A percentile compares a stretch with the other conserved stretches of the same genome.
Conservation (phyloP, 2,113 vertebrate genomes). For the Formicarius rufipectus region DNA sequence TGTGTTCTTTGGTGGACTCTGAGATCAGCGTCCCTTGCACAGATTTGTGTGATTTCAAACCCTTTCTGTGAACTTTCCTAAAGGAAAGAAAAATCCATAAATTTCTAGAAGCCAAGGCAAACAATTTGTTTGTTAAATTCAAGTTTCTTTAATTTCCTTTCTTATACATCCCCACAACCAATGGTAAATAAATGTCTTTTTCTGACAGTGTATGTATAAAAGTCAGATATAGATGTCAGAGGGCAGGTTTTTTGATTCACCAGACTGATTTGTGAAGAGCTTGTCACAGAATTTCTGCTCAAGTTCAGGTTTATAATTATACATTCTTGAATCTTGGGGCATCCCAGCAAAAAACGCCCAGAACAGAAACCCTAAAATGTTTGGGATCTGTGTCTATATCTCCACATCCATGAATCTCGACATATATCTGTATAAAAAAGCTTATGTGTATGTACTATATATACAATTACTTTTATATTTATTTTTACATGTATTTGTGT, state of each 20-base stretch:
- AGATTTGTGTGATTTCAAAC: neutral
- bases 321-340: neutral
- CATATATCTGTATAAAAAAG: neutral
- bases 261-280: neutral
- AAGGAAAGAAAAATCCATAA: neutral
- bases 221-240: neutral
- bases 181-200: neutral
- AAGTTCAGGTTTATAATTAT: neutral
- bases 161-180: neutral
- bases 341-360: neutral
- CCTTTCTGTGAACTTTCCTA: neutral
- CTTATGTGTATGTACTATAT: neutral
- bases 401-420: neutral
- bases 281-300: conserved; percentile 10
- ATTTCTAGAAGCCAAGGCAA: neutral
- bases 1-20: neutral
- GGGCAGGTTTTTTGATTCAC: neutral
- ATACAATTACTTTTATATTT: neutral
- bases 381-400: neutral
- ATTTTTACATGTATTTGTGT: neutral
- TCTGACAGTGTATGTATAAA: neutral
- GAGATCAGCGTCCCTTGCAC: neutral
- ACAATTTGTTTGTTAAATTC: neutral
- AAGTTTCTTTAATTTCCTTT: neutral
- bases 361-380: neutral